Base-by-base conservation (phyloP, 2,888 invertebrate genomes). In the Hypercompe scribonia region DNA sequence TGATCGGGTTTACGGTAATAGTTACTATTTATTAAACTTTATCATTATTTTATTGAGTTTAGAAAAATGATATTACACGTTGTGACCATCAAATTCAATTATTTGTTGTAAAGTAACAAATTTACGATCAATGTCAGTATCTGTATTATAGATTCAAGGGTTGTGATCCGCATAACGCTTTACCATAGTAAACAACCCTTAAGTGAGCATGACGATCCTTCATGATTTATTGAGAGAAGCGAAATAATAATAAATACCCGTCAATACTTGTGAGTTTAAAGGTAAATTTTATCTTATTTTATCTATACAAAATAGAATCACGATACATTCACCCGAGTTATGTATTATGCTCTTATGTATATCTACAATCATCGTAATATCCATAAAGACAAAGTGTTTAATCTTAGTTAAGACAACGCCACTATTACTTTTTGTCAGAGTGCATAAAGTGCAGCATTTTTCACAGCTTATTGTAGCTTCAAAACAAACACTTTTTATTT, bases 401-500 rank as follows among this genome's bases (percentile, higher is more conserved):
- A 68, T 72, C 68, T 68, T 65, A 46, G 67, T 39, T 68, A 42
- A 72, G 68, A 58, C 72, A 68, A 65, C 18, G 39, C 65, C 39
- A 39, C 68, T 65, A 72, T 68, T 72, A 68, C 54, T 72, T 42
- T 33, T 65, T 36, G 64, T 68, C 33, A 68, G 65, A 72, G 64
- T 24, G 50, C 64, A 78, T 72, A 78, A 80, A 79, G 71, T 72
- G 54, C 70, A 63, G 64, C 72, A 80, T 77, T 77, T 75, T 72
- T 66, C 63, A 36, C 42, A 69, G 68, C 42, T 28, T 79, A 81
- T 81, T 80, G 74, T 80, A 28, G 78, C 78, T 75, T 77, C 78
- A 77, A 72, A 70, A 72, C 68, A 67, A 28, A 70, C 68, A 74
- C 78, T 79, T 81, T 85, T 81, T 76, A 79, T 78, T 83, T 72